Conservation (phyloP, 1,140 invertebrate genomes). For the Drosophila ananassae region DNA sequence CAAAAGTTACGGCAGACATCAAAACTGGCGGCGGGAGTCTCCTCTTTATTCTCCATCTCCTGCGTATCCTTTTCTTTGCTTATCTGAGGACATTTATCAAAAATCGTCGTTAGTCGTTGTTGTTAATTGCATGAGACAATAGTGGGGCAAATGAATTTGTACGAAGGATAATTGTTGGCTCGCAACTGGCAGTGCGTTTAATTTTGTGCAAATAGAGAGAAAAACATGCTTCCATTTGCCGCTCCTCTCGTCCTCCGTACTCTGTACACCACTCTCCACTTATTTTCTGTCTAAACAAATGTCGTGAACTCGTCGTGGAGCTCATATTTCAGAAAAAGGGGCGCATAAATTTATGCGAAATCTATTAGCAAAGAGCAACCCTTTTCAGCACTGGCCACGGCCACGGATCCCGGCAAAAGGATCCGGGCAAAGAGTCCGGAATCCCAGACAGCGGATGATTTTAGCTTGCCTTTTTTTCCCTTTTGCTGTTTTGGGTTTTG, state of each 20-base stretch:
- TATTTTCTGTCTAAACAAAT: constrained; percentile 71
- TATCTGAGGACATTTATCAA: constrained; percentile 75
- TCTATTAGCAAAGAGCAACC: constrained; percentile 73
- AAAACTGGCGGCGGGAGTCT: constrained; percentile 4
- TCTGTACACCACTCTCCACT: not conserved
- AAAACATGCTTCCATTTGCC: constrained; percentile 49
- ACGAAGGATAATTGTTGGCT: constrained; percentile 76
- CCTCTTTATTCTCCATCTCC: constrained; percentile 5
- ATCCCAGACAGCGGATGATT: constrained; percentile 62
- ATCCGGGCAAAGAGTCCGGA: constrained; percentile 20
- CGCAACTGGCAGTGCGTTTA: constrained; percentile 67
- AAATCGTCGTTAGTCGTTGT: constrained; percentile 69
- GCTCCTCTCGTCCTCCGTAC: not conserved
- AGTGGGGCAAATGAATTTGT: constrained; percentile 80
- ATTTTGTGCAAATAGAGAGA: constrained; percentile 78
- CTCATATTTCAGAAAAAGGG: constrained; percentile 79
- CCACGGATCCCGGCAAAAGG: constrained; percentile 3
- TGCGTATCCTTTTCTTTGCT: constrained; percentile 22
- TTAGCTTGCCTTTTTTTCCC: constrained; percentile 47
- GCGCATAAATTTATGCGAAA: constrained; percentile 80
- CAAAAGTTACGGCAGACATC: constrained; percentile 66
- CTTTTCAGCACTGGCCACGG: constrained; percentile 58
- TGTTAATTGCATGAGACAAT: constrained; percentile 77
- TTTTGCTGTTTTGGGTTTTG: constrained; percentile 10
- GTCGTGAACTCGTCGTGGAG: constrained; percentile 68